Evolutionary conservation across 2,797 vertebrate genomes (phyloP).

Genomic region (Potorous gilbertii): DNA sequence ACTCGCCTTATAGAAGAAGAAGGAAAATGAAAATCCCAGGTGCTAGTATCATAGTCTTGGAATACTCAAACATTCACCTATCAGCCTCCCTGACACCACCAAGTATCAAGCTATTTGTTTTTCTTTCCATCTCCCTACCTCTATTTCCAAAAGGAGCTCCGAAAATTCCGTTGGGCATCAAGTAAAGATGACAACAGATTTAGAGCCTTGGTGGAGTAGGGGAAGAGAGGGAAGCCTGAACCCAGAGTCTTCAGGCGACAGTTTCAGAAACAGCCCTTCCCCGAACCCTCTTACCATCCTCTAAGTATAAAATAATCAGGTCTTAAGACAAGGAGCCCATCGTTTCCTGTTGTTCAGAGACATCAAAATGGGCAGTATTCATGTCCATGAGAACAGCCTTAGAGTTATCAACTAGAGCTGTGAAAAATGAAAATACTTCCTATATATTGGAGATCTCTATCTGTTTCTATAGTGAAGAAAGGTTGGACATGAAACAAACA

Average conservation of each 20-base stretch:
- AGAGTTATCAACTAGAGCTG: not conserved
- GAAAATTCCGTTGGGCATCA: not conserved
- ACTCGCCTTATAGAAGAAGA: not conserved
- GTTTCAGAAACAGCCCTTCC: not conserved
- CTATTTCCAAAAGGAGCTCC: conserved; percentile 1
- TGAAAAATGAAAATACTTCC: not conserved
- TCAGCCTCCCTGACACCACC: not conserved
- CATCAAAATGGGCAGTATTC: not conserved
- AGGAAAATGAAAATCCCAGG: not conserved
- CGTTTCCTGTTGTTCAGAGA: not conserved
- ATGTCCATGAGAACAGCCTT: not conserved
- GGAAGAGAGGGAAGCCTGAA: not conserved
- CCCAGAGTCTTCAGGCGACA: not conserved
- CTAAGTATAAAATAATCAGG: not conserved
- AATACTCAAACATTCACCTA: not conserved
- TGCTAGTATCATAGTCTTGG: not conserved
- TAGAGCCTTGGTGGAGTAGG: not conserved
- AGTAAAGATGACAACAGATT: not conserved
- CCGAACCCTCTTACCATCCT: not conserved
- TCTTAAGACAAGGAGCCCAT: not conserved
- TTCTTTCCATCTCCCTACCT: not conserved
- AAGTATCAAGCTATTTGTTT: not conserved
- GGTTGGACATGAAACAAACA: not conserved
- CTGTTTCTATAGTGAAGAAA: not conserved
- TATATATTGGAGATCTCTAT: not conserved